These are phyloP conservation scores for Drosophila ambigua DNA, from an alignment of 1,140 invertebrate genomes.

Conservation along the genomic window DNA sequence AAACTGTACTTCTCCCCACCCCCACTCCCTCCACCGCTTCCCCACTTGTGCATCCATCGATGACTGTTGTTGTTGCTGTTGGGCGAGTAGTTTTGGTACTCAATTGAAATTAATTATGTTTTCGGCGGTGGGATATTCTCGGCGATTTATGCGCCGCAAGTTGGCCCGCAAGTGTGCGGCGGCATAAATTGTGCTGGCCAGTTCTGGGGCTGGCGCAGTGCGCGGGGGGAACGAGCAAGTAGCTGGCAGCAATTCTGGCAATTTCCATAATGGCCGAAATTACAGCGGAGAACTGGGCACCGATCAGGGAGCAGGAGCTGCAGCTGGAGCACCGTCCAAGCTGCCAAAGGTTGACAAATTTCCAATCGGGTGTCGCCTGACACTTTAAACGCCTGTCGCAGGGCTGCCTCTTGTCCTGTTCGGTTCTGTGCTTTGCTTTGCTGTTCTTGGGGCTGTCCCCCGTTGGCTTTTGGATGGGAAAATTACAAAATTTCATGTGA, in stretches of 20 bases:
- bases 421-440: too few species aligned
- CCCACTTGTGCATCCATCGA: not conserved
- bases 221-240: not conserved
- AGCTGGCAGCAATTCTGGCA: conserved; percentile 22
- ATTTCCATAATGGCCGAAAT: conserved; percentile 73
- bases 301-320: not conserved
- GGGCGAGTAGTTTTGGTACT: conserved; percentile 42
- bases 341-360: conserved; percentile 66
- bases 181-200: conserved; percentile 57
- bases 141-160: conserved; percentile 73
- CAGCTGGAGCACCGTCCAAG: conserved; percentile 16
- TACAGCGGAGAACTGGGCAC: conserved; percentile 14
- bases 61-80: not conserved
- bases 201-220: not conserved
- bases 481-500: conserved; percentile 80
- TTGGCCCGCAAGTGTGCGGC: conserved; percentile 73
- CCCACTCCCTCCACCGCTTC: not conserved
- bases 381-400: conserved; percentile 62
- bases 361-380: conserved; percentile 50
- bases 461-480: conserved; percentile 50
- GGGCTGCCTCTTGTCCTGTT: not conserved
- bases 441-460: conserved; percentile 2
- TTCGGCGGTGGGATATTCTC: conserved; percentile 25
- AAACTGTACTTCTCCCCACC: conserved; percentile 2
- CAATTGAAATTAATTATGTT: conserved; percentile 81